Percentiles rank a stretch among this genome's conserved stretches.
Conservation (phyloP, 2,797 vertebrate species). For the Gallinago solitaria region DNA sequence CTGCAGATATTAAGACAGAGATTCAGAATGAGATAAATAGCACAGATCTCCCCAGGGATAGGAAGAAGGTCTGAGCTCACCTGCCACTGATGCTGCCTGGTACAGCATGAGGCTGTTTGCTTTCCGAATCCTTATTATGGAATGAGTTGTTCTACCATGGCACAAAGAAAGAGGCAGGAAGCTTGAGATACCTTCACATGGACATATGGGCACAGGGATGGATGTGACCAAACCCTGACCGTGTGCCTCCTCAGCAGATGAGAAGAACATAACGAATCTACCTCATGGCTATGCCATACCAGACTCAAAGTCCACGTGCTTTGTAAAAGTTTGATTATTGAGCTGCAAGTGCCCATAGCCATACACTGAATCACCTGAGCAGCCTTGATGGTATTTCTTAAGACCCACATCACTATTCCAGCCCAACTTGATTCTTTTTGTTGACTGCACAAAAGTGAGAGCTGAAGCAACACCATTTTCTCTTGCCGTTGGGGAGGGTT, state of each 20-base stretch:
- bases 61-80: background rate
- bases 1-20: constrained; percentile 37
- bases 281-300: background rate
- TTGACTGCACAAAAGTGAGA: background rate
- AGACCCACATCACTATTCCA: background rate
- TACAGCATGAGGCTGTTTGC: background rate
- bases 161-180: background rate
- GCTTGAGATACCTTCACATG: background rate
- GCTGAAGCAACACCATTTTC: constrained; percentile 1
- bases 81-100: background rate
- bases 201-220: background rate
- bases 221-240: background rate
- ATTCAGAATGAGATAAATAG: constrained; percentile 35
- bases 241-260: background rate
- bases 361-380: background rate
- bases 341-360: background rate
- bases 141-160: background rate
- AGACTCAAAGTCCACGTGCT: background rate
- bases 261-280: background rate
- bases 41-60: background rate
- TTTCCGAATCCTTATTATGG: background rate
- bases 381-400: background rate
- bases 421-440: background rate
- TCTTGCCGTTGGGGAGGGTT: background rate
- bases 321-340: background rate